phyloP scores from a whole-genome alignment of 2,888 invertebrate species.

The Nemoura dubitans region DNA sequence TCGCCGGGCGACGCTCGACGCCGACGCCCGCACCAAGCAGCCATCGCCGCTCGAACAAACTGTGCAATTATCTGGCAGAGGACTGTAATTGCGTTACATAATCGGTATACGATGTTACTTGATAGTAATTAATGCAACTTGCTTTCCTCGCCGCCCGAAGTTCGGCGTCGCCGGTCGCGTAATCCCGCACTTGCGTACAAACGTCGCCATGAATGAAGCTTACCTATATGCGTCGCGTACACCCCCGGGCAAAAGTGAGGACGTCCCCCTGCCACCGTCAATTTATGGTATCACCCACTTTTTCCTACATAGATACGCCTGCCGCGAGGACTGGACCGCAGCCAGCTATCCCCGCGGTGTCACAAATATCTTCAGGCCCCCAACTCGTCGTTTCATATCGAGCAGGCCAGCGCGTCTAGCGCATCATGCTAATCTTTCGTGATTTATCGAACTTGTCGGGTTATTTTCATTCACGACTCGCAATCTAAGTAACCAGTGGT shows the following conservation, averaged over 20 bases:
- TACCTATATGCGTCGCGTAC: background rate
- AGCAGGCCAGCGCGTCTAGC: background rate
- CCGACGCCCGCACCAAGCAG: background rate
- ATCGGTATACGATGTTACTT: slow-evolving; percentile 28
- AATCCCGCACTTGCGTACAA: background rate
- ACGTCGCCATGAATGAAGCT: slow-evolving; percentile 4
- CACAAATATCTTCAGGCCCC: background rate
- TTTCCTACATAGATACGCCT: background rate
- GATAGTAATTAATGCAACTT: slow-evolving; percentile 46
- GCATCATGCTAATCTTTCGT: background rate
- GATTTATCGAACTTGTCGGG: background rate
- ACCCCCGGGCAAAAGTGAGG: background rate
- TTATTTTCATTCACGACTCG: background rate
- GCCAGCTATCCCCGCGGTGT: background rate
- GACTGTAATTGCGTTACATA: slow-evolving; percentile 42
- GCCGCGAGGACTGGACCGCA: background rate
- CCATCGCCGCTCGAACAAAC: background rate
- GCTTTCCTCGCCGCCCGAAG: slow-evolving; percentile 32
- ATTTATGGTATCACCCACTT: background rate
- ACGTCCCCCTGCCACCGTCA: background rate
- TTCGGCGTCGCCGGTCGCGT: background rate
- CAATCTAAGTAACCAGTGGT: background rate
- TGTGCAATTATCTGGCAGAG: slow-evolving; percentile 31
- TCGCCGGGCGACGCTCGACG: background rate
- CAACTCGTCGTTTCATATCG: background rate